Evolutionary conservation across 2,113 vertebrate species (phyloP).

Genomic region (Oryzias celebensis): DNA sequence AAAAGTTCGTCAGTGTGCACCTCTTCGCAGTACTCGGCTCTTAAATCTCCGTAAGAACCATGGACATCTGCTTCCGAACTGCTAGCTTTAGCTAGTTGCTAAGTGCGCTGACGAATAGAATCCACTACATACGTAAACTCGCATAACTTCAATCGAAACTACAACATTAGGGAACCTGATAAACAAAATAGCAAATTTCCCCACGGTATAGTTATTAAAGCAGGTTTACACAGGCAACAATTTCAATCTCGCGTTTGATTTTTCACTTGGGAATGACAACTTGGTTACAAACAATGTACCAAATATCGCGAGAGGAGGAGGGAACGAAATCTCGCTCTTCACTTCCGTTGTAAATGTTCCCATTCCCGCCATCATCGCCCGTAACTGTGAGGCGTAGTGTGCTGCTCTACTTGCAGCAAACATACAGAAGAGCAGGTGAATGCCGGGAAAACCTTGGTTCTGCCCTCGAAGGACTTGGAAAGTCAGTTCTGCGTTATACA

Average conservation of each 20-base stretch:
- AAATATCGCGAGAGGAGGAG: constrained; percentile 45
- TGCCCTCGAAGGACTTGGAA: constrained; percentile 10
- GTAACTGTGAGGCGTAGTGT: constrained; percentile 55
- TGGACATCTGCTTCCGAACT: background rate
- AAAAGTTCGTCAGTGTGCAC: background rate
- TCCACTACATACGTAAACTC: background rate
- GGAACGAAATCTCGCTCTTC: constrained; percentile 5
- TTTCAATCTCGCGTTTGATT: background rate
- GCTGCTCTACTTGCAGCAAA: constrained; percentile 72
- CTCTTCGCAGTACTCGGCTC: too few species aligned
- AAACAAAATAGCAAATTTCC: background rate
- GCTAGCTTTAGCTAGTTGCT: constrained; percentile 46
- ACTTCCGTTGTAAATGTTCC: constrained; percentile 76
- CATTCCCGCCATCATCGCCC: constrained; percentile 81
- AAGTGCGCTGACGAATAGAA: constrained; percentile 3
- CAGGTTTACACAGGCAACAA: too few species aligned
- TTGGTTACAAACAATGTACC: background rate
- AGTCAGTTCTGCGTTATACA: constrained; percentile 2
- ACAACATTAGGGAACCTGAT: background rate
- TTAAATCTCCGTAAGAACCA: too few species aligned
- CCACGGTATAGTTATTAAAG: too few species aligned
- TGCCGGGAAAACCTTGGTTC: constrained; percentile 69
- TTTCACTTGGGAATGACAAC: background rate
- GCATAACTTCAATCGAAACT: constrained; percentile 4
- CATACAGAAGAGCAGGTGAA: constrained; percentile 51